These are phyloP conservation scores for Euura lappo DNA, from an alignment of 1,140 invertebrate species.

Conservation along the genomic window DNA sequence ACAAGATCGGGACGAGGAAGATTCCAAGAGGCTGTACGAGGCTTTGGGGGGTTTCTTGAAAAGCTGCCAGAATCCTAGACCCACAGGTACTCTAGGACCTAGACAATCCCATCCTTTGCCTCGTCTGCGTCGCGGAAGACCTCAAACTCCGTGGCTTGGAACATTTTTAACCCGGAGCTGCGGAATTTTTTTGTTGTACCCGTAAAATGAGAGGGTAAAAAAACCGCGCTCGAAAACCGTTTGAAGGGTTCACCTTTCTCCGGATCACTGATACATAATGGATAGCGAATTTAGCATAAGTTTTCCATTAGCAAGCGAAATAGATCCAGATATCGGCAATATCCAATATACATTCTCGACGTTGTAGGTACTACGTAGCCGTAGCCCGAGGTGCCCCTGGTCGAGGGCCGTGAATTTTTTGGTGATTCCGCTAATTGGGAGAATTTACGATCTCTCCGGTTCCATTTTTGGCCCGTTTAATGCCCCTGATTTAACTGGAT, in stretches of 20 bases:
- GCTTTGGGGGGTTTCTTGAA: background rate
- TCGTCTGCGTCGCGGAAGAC: background rate
- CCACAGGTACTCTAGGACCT: background rate
- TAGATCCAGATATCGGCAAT: conserved; percentile 50
- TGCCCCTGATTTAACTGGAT: background rate
- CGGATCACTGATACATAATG: conserved; percentile 44
- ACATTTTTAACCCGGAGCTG: too few relatives aligned
- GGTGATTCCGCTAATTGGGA: conserved; percentile 44
- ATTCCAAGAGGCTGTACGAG: background rate
- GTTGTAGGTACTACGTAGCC: background rate
- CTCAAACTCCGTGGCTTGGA: too few relatives aligned
- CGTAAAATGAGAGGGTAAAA: too few relatives aligned
- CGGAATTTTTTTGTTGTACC: too few relatives aligned
- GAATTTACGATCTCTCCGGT: conserved; percentile 42
- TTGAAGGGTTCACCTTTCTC: background rate
- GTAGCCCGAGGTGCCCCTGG: conserved; percentile 26
- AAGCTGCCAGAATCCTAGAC: background rate
- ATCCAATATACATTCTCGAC: conserved; percentile 50
- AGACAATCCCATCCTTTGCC: background rate
- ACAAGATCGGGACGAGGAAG: conserved; percentile 46
- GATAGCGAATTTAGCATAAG: conserved; percentile 47
- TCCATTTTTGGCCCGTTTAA: conserved; percentile 10
- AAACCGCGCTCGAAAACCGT: background rate
- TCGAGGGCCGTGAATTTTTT: conserved; percentile 37
- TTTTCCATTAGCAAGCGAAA: conserved; percentile 51